Base-by-base conservation (phyloP, 2,113 vertebrate species). In the Scopus umbretta region DNA sequence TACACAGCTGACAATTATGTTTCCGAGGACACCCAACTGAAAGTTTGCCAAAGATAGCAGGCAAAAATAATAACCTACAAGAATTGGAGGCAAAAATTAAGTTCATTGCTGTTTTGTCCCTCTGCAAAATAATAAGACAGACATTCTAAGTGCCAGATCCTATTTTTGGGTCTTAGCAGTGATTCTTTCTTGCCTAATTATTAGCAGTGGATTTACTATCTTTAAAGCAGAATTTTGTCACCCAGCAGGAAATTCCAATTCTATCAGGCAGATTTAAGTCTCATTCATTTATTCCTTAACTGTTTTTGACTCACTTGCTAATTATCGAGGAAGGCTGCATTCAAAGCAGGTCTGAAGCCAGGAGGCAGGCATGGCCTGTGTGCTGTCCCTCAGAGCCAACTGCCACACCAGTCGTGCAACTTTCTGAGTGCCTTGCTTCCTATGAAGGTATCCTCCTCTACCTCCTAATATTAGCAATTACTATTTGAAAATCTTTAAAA, bases 141-240 rank as follows among this genome's bases (percentile, higher is more conserved):
- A 80, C n/a, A 83, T 14, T 30, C n/a, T 11, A 80, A 91, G 47
- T 32, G 86, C 63, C 86, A 87, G 86, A 91, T 83, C 94, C 73
- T 94, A 36, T 74, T 91, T 90, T 79, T 3, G 76, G 65, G 82
- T 84, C 61, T 79, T 67, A 52, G 75, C 81, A 47, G 59, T 45
- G 66, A 91, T 86, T 92, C 72, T 79, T 94, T 75, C 86, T 90
- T 84, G 76, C 86, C 76, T 81, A 63, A 93, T 94, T 86, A 91
- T 78, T 68, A 92, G 72, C 83, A 86, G 43, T 81, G 88, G 92
- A 95, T 95, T 96, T 89, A 55, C 83, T 49, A 79, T 78, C 91
- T 88, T 96, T 95, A 91, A 96, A 94, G 92, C 47, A 56, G 80
- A 93, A 86, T 86, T 95, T 86, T 89, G 86, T 85, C 88, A 86